A percentile compares a stretch with the other conserved stretches of the same genome.
Evolutionary conservation across 2,797 vertebrate species (phyloP).

Genomic region (Acestrorhynchus altus): DNA sequence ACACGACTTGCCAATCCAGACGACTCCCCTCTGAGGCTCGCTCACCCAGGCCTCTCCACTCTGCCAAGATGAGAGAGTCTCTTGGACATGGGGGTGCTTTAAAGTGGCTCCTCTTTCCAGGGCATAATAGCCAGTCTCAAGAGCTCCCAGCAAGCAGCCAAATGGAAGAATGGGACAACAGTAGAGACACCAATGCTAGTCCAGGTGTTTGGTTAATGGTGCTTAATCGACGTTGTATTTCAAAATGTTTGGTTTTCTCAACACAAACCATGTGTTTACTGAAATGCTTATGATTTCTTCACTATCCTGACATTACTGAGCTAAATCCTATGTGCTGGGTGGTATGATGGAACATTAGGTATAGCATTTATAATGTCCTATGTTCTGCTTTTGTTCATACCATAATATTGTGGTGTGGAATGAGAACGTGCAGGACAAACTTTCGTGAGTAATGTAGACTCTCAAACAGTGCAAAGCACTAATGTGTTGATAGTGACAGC

Average conservation of each 20-base stretch:
- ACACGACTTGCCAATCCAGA: slow-evolving; percentile 71
- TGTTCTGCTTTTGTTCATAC: too few species aligned
- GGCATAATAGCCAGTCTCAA: slow-evolving; percentile 63
- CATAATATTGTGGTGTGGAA: too few species aligned
- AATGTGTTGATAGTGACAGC: too few species aligned
- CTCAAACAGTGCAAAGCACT: too few species aligned
- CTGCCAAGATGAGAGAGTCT: slow-evolving; percentile 73
- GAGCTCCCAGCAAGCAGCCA: slow-evolving; percentile 52
- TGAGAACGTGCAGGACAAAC: too few species aligned
- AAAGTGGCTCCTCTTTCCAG: slow-evolving; percentile 57
- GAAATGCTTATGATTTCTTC: not conserved
- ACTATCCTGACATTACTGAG: not conserved
- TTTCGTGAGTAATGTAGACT: too few species aligned
- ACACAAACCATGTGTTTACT: slow-evolving; percentile 27
- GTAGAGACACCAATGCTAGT: slow-evolving; percentile 51
- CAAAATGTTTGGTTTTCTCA: slow-evolving; percentile 48
- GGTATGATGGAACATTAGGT: too few species aligned
- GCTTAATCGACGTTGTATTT: slow-evolving; percentile 51
- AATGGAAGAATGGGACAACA: slow-evolving; percentile 52
- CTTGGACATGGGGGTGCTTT: slow-evolving; percentile 67
- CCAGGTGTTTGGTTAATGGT: slow-evolving; percentile 59
- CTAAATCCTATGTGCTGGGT: too few species aligned
- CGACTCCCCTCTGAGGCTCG: slow-evolving; percentile 66
- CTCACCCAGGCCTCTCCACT: slow-evolving; percentile 68
- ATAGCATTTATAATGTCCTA: too few species aligned